Conservation (phyloP, 2,888 invertebrate species). For the Macrophya alboannulata region DNA sequence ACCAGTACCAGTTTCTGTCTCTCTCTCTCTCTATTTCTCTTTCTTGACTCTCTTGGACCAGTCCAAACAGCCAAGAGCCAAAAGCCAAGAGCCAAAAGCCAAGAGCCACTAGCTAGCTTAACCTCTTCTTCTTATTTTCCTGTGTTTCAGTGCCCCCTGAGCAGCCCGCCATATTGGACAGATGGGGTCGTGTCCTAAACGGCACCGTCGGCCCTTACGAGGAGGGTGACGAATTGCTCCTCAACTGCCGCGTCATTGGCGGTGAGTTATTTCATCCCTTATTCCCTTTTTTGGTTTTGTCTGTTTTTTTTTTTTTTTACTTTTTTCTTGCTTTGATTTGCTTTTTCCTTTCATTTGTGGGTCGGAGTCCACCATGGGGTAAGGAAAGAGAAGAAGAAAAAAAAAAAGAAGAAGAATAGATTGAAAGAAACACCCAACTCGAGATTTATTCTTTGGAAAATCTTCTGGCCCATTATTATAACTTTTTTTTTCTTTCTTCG, state of each 20-base stretch:
- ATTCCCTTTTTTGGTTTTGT: not conserved
- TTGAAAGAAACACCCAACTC: not conserved
- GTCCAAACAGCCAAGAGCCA: constrained; percentile 10
- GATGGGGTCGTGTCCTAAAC: constrained; percentile 92
- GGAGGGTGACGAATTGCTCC: constrained; percentile 92
- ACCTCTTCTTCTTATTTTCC: constrained; percentile 14
- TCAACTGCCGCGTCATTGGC: constrained; percentile 93
- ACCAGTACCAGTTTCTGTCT: not conserved
- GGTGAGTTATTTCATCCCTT: constrained; percentile 83
- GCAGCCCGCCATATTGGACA: constrained; percentile 92
- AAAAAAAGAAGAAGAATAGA: not conserved
- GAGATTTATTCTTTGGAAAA: not conserved
- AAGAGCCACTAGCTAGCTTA: not conserved
- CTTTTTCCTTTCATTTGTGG: not conserved
- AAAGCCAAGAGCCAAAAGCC: not conserved
- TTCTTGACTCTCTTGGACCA: not conserved
- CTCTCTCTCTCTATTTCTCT: too few species aligned
- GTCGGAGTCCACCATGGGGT: not conserved
- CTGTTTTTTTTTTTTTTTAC: not conserved
- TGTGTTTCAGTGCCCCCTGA: constrained; percentile 92
- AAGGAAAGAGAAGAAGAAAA: not conserved
- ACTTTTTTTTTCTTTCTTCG: too few species aligned
- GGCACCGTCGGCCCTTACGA: constrained; percentile 92
- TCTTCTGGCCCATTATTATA: too few species aligned
- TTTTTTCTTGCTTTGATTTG: not conserved